A percentile compares a stretch with the other conserved stretches of the same genome.
Evolutionary conservation across 2,797 vertebrate species (phyloP).

Genomic region (Enteromius paludinosus): DNA sequence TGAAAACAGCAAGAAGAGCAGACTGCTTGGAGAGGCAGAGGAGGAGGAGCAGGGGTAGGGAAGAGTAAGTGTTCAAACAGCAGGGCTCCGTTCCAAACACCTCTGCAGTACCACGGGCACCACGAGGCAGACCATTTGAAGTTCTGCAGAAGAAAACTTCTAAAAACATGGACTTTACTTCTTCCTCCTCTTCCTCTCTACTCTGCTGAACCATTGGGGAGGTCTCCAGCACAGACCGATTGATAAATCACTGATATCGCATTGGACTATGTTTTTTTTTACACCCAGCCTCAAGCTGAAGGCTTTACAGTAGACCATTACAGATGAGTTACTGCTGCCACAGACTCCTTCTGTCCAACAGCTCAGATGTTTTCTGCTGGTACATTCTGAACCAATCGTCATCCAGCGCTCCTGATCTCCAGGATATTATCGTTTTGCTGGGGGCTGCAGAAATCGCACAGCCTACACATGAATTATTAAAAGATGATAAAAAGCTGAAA

Average conservation of each 20-base stretch:
- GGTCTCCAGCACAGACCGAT: conserved; percentile 14
- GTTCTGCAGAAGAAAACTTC: conserved; percentile 23
- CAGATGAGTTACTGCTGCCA: conserved; percentile 26
- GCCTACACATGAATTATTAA: conserved; percentile 58
- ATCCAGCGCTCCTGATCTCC: conserved; percentile 28
- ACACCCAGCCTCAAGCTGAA: conserved; percentile 31
- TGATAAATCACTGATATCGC: conserved; percentile 33
- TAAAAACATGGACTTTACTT: neutral
- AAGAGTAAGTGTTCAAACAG: neutral
- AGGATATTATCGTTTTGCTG: conserved; percentile 44
- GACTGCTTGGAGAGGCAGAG: conserved; percentile 11
- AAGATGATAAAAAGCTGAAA: conserved; percentile 54
- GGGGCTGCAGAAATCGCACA: conserved; percentile 19
- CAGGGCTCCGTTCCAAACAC: conserved; percentile 24
- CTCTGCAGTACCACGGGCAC: conserved; percentile 13
- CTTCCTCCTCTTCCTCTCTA: neutral
- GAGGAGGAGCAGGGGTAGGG: neutral
- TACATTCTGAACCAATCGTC: conserved; percentile 20
- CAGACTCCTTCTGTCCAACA: neutral
- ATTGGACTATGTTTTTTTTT: neutral
- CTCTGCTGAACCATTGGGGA: conserved; percentile 8
- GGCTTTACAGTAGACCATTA: conserved; percentile 34
- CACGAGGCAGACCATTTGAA: neutral
- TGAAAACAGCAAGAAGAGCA: conserved; percentile 25
- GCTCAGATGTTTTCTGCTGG: neutral